Conservation (phyloP, 2,797 vertebrate species). For the Acridotheres tristis region DNA sequence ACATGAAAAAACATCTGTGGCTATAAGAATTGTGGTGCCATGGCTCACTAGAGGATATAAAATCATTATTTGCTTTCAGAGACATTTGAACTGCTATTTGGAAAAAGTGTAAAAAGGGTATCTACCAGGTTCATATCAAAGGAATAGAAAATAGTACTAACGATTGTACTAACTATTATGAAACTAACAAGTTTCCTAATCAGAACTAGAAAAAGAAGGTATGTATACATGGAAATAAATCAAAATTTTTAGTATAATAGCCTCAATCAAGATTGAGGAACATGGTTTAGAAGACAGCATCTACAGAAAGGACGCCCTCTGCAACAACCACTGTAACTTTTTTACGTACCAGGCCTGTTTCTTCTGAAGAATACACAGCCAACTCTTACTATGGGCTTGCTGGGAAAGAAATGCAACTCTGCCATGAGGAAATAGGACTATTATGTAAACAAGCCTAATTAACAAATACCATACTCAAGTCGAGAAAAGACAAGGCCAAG, state of each 20-base stretch:
- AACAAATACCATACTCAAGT: background rate
- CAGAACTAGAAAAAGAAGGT: background rate
- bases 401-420: background rate
- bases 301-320: background rate
- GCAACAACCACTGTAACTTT: background rate
- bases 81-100: background rate
- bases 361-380: background rate
- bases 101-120: background rate
- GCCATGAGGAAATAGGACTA: background rate
- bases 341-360: background rate
- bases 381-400: background rate
- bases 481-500: background rate
- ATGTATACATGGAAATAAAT: background rate
- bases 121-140: background rate
- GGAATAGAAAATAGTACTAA: background rate
- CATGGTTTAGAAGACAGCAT: background rate
- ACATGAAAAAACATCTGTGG: background rate
- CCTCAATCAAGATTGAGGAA: background rate
- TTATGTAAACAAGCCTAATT: background rate
- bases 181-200: background rate
- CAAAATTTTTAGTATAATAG: background rate
- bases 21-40: background rate
- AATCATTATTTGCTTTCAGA: background rate
- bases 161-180: too few species aligned
- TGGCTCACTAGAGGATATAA: background rate